These are phyloP conservation scores for Hesperia comma DNA, from an alignment of 2,888 invertebrate species.

Conservation along the genomic window DNA sequence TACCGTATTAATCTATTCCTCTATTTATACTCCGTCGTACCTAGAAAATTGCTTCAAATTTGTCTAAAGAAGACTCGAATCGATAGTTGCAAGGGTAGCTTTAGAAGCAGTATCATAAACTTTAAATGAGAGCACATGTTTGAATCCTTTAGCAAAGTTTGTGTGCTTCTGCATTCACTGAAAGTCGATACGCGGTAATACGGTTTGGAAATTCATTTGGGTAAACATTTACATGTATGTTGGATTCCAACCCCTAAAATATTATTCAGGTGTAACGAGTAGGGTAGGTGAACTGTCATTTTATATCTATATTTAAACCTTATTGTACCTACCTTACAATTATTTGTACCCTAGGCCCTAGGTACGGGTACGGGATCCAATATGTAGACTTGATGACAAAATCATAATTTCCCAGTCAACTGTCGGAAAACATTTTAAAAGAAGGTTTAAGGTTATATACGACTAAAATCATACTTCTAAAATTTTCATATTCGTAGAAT, in stretches of 20 bases:
- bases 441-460: too few species aligned
- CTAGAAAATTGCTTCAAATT: background rate
- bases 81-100: conserved; percentile 9
- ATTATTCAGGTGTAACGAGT: background rate
- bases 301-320: too few species aligned
- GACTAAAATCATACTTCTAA: too few species aligned
- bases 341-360: too few species aligned
- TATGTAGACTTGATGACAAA: too few species aligned
- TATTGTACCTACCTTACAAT: too few species aligned
- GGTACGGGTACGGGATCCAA: too few species aligned
- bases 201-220: conserved; percentile 1
- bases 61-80: conserved; percentile 2
- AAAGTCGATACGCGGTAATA: conserved; percentile 17
- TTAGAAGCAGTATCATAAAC: conserved; percentile 10
- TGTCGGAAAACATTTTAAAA: too few species aligned
- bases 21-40: background rate
- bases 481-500: too few species aligned
- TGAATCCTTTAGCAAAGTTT: conserved; percentile 2
- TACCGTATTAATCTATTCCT: background rate
- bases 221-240: conserved; percentile 2
- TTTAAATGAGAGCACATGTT: conserved; percentile 25
- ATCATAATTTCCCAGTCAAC: too few species aligned
- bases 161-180: conserved; percentile 14
- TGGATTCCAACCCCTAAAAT: background rate
- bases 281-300: too few species aligned